A percentile compares a stretch with the other conserved stretches of the same genome.
phyloP scores from a whole-genome alignment of 2,888 invertebrate species.

The Timandra comae region DNA sequence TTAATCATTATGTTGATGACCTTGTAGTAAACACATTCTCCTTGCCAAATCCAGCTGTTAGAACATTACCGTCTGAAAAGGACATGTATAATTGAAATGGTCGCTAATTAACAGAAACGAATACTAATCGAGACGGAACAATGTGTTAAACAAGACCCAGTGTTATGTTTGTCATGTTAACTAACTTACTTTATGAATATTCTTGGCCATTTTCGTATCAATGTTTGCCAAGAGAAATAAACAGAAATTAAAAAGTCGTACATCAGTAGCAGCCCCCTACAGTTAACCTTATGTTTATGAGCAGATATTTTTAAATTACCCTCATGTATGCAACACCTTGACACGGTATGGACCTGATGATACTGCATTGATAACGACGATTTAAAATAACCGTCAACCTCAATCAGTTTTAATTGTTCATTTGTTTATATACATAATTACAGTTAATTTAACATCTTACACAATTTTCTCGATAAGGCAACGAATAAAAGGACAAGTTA shows the following conservation, averaged over 20 bases:
- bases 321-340: conserved; percentile 14
- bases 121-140: not conserved
- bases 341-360: conserved; percentile 10
- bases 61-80: conserved; percentile 14
- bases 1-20: conserved; percentile 44
- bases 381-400: conserved; percentile 8
- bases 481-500: no score
- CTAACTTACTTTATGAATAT: no score
- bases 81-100: conserved; percentile 10
- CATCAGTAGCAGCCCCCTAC: no score
- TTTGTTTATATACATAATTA: not conserved
- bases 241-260: no score
- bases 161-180: no score
- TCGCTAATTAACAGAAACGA: conserved; percentile 5
- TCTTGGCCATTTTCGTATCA: no score
- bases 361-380: conserved; percentile 10
- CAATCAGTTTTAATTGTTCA: conserved; percentile 2
- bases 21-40: conserved; percentile 58
- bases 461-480: conserved; percentile 4
- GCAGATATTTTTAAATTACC: conserved; percentile 9
- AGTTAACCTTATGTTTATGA: no score
- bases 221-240: no score
- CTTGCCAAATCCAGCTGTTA: conserved; percentile 34
- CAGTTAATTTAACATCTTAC: not conserved
- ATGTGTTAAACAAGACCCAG: no score